Evolutionary conservation across 2,888 invertebrate genomes (phyloP), one percentile per base, ranked within the genome.

Genomic region (Apodemia hepburni): DNA sequence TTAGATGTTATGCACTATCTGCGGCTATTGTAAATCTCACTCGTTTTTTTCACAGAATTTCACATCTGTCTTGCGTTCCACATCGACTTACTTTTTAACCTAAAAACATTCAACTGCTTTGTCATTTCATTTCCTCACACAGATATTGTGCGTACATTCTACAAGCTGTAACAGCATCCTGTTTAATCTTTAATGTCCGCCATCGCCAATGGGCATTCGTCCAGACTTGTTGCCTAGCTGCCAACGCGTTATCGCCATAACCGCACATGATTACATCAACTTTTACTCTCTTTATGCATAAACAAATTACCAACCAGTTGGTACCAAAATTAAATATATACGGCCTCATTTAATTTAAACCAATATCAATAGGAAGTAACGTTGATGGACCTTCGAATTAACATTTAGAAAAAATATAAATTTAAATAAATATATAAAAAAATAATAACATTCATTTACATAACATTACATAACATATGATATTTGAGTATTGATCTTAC

Each of bases 121-220:
- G 42, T n/a, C 42, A 42, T 42, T 42, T 15, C 15, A 42, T n/a
- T 42, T 42, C 15, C 42, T 5, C 42, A 15, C 38, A 6, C 42
- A 42, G 15, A 27, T 27, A 27, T 54, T 22, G 15, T 27, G 54
- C 15, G 22, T 54, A 54, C 15, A 54, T 54, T 27, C 27, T 54
- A 22, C 54, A 54, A 51, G 54, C 22, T 51, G 51, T 18, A 51
- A 12, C 12, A 27, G 22, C 54, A 27, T 54, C 54, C 27, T 22
- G 22, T 22, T 54, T 54, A 22, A 42, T 15, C 54, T 54, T 54
- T 54, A 15, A 54, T 12, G 54, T 22, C 27, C 22, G 54, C 15
- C 27, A 54, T 22, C 54, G 54, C 54, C 54, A 12, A 22, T 27
- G 54, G 54, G 27, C 54, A 54, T 54, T 7, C 54, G 15, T 42